phyloP scores from a whole-genome alignment of 2,888 invertebrate genomes.

The Julus scanicus region DNA sequence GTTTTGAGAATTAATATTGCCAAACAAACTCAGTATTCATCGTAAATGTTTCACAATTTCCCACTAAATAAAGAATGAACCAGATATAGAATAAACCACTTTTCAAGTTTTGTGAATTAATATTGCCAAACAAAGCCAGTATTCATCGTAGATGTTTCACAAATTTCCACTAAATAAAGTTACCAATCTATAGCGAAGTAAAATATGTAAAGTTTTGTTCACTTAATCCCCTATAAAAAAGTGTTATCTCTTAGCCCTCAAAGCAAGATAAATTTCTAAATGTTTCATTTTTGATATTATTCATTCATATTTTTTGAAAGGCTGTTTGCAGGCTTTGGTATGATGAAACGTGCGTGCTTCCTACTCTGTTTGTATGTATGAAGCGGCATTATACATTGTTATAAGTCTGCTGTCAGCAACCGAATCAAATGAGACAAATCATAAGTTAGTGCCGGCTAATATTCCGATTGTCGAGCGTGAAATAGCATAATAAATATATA shows the following conservation, averaged over 20 bases:
- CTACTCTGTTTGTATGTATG: background rate
- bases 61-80: no score
- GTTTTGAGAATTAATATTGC: no score
- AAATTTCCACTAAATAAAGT: background rate
- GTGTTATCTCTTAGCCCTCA: background rate
- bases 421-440: slow-evolving; percentile 34
- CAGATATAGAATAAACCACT: no score
- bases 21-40: no score
- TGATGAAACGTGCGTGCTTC: background rate
- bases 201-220: background rate
- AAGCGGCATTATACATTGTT: no score
- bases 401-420: background rate
- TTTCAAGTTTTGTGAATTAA: no score
- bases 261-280: background rate
- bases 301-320: background rate
- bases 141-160: background rate
- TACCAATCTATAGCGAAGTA: background rate
- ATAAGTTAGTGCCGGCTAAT: slow-evolving; percentile 8
- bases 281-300: background rate
- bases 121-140: no score
- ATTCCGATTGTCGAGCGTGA: slow-evolving; percentile 10
- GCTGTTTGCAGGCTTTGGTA: background rate
- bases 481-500: slow-evolving; percentile 1
- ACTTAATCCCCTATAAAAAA: background rate
- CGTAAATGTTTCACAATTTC: no score